phyloP scores from a whole-genome alignment of 1,140 invertebrate genomes.

The Papilio machaon region DNA sequence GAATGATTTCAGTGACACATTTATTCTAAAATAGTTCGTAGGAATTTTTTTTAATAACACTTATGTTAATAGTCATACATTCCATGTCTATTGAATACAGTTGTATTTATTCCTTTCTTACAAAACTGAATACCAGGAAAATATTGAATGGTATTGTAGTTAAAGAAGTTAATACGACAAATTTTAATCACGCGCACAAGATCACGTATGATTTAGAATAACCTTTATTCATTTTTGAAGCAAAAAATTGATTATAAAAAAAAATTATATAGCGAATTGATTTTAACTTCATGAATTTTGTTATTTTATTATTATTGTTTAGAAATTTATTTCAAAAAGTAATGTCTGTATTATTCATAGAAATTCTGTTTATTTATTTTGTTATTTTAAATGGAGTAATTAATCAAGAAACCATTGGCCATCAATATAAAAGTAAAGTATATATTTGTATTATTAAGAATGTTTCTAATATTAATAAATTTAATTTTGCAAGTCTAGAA shows the following conservation, averaged over 20 bases:
- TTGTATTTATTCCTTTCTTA: too few species aligned
- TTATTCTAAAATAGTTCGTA: too few species aligned
- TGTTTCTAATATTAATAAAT: not conserved
- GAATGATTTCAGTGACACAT: too few species aligned
- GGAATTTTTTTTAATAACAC: too few species aligned
- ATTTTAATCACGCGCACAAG: too few species aligned
- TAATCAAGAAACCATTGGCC: not conserved
- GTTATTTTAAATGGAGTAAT: slow-evolving; percentile 1
- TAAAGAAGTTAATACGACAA: too few species aligned
- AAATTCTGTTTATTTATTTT: not conserved
- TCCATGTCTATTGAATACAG: too few species aligned
- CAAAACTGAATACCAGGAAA: too few species aligned
- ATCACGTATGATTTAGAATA: too few species aligned
- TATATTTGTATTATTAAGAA: not conserved
- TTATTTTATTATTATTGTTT: not conserved
- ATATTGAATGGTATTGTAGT: too few species aligned
- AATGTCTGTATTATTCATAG: not conserved
- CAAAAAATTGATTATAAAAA: not conserved
- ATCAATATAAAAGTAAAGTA: not conserved
- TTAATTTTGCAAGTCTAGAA: not conserved
- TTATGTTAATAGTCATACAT: too few species aligned
- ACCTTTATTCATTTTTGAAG: not conserved
- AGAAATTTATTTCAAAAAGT: not conserved
- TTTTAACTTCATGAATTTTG: not conserved
- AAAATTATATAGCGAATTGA: not conserved